Conservation (phyloP, 2,113 vertebrate species). For the Tetraodon nigroviridis region DNA sequence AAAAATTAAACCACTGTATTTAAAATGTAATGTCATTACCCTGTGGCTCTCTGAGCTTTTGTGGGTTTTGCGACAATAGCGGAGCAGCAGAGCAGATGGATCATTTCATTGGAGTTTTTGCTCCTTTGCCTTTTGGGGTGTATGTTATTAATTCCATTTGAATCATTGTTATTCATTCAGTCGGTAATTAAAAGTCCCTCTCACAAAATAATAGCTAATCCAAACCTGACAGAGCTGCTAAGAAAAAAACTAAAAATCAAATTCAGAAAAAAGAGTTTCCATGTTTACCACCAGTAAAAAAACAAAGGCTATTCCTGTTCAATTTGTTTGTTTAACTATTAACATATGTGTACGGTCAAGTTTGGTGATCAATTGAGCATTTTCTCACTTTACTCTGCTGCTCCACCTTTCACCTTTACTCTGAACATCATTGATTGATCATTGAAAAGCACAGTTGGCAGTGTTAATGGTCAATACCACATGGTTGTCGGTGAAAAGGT, state of each 20-base stretch:
- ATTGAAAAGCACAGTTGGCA: slow-evolving; percentile 16
- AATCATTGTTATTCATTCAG: slow-evolving; percentile 27
- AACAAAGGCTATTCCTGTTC: not conserved
- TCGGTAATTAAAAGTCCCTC: slow-evolving; percentile 29
- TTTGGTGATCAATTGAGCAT: not conserved
- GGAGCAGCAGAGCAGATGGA: slow-evolving; percentile 18
- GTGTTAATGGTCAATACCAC: slow-evolving; percentile 26
- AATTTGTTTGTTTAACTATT: not conserved
- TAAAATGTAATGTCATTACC: slow-evolving; percentile 20
- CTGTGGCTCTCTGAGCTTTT: slow-evolving; percentile 15
- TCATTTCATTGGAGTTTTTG: slow-evolving; percentile 44
- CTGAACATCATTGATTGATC: slow-evolving; percentile 32
- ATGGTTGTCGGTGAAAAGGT: slow-evolving; percentile 25
- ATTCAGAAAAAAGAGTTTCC: not conserved
- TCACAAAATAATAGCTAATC: slow-evolving; percentile 23
- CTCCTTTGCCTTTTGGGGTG: slow-evolving; percentile 30
- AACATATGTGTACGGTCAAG: not conserved
- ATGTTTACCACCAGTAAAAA: not conserved
- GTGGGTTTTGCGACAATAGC: slow-evolving; percentile 23
- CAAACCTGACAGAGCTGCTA: slow-evolving; percentile 3
- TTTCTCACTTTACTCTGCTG: not conserved
- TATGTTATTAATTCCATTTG: slow-evolving; percentile 39
- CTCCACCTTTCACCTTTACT: slow-evolving; percentile 37
- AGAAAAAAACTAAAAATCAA: slow-evolving; percentile 2
- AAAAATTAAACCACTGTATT: slow-evolving; percentile 23